phyloP scores from a whole-genome alignment of 2,113 vertebrate genomes.

The Pimephales promelas region DNA sequence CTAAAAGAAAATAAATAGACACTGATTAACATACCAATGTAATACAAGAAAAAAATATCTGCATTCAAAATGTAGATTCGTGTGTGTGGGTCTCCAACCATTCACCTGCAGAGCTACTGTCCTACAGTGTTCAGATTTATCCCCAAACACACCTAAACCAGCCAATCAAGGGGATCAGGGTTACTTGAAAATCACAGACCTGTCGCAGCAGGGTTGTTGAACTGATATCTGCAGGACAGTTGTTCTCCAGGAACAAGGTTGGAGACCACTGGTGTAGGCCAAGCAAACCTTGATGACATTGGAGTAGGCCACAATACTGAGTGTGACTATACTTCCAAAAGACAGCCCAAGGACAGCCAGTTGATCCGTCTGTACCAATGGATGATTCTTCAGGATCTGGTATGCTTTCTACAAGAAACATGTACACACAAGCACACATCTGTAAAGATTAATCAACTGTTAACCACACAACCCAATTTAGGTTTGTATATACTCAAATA shows the following conservation, averaged over 20 bases:
- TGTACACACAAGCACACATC: background rate
- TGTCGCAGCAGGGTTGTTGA: no score
- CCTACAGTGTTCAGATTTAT: no score
- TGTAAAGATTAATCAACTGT: conserved; percentile 63
- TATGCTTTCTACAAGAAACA: conserved; percentile 62
- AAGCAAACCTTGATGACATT: conserved; percentile 52
- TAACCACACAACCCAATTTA: conserved; percentile 63
- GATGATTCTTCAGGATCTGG: conserved; percentile 64
- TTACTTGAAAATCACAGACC: no score
- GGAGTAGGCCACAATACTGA: conserved; percentile 53
- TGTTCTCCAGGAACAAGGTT: no score
- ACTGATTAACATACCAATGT: background rate
- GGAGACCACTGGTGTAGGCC: background rate
- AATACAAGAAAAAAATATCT: conserved; percentile 15
- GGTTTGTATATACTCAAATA: conserved; percentile 69
- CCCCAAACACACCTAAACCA: no score
- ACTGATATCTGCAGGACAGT: no score
- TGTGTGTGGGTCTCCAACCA: background rate
- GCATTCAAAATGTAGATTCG: background rate
- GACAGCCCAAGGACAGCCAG: conserved; percentile 68
- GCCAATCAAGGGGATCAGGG: no score
- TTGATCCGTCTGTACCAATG: conserved; percentile 62
- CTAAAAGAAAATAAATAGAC: conserved; percentile 55
- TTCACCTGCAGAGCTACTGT: no score
- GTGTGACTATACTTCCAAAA: conserved; percentile 62